Base-by-base conservation (phyloP, 2,888 invertebrate genomes). In the Parascotia fuliginaria region DNA sequence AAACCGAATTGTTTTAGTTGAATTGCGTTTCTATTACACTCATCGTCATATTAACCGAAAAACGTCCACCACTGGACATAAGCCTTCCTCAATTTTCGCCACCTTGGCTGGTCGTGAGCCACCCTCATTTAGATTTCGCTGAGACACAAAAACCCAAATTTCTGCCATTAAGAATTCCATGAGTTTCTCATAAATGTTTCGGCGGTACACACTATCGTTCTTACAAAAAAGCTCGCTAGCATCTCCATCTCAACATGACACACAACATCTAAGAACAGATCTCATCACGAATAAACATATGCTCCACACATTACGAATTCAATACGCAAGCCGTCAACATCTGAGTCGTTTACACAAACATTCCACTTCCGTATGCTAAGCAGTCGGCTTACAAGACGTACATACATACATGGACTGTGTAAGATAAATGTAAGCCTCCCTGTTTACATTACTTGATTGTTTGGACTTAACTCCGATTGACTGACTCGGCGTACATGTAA, bases 401-500 rank as follows among this genome's bases (percentile, higher is more conserved):
- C 59, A 67, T 54, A 54, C 60, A 54, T 48, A 48, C 49, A 53
- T 33, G 44, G 43, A 52, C 50, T 37, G 46, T 56, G 44, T 55
- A 42, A 60, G 54, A 65, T 62, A 67, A 55, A 62, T 59, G 65
- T 72, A 63, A 67, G 59, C 70, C 52, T 47, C 53, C 33, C 43
- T 77, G 78, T 81, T 83, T 83, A 70, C 77, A 77, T 81, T 77
- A 75, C 63, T 68, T 79, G 82, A 84, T 85, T 86, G 84, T 83
- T 83, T 73, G 75, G 66, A 73, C 71, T 75, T 75, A 76, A 72
- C 75, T 75, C 59, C 68, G 67, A 75, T 79, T 70, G 79, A 73
- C 70, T 70, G 69, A 55, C 60, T 71, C 61, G 68, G 58, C 50
- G 58, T 62, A 55, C 70, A 61, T 67, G 71, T 71, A 72, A 75